Evolutionary conservation across 2,797 vertebrate genomes (phyloP).

Genomic region (Xiphorhynchus erythropygius): DNA sequence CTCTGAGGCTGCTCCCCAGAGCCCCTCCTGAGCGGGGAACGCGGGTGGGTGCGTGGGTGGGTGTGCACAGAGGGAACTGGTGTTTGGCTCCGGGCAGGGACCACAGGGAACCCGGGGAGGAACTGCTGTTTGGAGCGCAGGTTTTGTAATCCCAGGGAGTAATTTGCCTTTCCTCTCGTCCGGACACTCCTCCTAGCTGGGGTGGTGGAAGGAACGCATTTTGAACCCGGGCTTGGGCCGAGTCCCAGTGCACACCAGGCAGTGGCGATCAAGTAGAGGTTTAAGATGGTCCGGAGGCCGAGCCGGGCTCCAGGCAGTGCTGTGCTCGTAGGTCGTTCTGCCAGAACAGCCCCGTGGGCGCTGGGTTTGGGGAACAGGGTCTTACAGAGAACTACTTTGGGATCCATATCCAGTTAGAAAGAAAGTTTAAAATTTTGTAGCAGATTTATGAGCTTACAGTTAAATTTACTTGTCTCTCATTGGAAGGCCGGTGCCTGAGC

Average conservation of each 20-base stretch:
- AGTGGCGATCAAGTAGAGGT: accelerated
- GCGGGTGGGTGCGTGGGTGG: too few relatives aligned
- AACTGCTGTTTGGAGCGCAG: neutral
- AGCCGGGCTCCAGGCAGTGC: accelerated
- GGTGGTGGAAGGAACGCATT: neutral
- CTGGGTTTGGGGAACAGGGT: accelerated
- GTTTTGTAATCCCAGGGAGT: neutral
- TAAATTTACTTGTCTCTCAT: neutral
- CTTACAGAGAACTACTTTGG: accelerated
- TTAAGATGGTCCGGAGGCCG: accelerated
- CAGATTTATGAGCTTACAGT: neutral
- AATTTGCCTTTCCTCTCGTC: neutral
- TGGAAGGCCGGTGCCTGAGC: neutral
- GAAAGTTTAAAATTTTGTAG: neutral
- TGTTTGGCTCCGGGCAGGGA: neutral
- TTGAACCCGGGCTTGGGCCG: accelerated
- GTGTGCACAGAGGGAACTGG: accelerated
- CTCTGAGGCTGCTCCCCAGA: neutral
- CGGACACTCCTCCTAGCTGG: accelerated
- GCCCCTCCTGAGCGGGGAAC: neutral
- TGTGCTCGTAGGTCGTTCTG: accelerated
- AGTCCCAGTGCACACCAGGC: accelerated
- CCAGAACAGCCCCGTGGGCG: accelerated
- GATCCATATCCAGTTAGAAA: accelerated
- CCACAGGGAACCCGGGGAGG: neutral